These are phyloP conservation scores for Hypothenemus hampei DNA, from an alignment of 1,140 invertebrate species.

Conservation along the genomic window DNA sequence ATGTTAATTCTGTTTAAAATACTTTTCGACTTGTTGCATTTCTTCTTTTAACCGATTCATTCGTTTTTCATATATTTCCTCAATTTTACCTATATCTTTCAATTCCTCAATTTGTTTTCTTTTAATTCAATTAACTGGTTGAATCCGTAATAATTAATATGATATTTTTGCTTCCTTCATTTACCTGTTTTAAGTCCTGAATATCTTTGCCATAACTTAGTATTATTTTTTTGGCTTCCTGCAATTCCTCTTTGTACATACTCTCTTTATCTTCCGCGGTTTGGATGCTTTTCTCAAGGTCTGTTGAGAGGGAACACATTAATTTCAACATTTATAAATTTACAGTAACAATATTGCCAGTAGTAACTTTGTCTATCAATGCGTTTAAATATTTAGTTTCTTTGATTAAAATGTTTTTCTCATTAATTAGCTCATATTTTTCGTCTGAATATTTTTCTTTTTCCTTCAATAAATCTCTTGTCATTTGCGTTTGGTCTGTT, in stretches of 20 bases:
- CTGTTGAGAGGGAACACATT: too few relatives aligned
- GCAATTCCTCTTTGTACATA: slow-evolving; percentile 21
- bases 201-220: slow-evolving; percentile 6
- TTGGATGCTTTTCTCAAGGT: slow-evolving; percentile 28
- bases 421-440: slow-evolving; percentile 13
- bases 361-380: slow-evolving; percentile 27
- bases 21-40: slow-evolving; percentile 11
- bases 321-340: too few relatives aligned
- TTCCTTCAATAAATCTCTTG: not conserved
- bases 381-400: slow-evolving; percentile 17
- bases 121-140: slow-evolving; percentile 7
- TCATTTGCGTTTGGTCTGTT: slow-evolving; percentile 15
- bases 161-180: not conserved
- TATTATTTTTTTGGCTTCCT: slow-evolving; percentile 17
- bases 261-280: slow-evolving; percentile 23
- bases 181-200: slow-evolving; percentile 16
- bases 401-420: slow-evolving; percentile 19
- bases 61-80: not conserved
- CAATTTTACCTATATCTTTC: not conserved
- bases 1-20: not conserved
- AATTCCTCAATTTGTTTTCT: slow-evolving; percentile 11
- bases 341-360: slow-evolving; percentile 11
- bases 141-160: not conserved
- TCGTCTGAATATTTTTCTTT: slow-evolving; percentile 9
- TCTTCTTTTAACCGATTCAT: slow-evolving; percentile 8